Base-by-base conservation (phyloP, 2,888 invertebrate genomes). In the Atherix ibis region DNA sequence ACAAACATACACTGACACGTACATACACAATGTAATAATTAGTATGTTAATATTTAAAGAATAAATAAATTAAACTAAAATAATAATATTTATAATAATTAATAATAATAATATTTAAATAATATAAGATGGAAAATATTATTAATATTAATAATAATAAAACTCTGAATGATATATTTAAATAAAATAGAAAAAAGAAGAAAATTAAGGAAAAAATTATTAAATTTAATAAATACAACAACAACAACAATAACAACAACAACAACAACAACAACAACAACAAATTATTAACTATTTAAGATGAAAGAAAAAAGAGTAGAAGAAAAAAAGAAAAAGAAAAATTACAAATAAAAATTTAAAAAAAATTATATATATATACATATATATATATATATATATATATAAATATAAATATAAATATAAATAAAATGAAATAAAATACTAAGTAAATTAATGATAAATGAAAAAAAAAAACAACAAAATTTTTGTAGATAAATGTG, bases 401-500 rank as follows among this genome's bases (percentile, higher is more conserved):
- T 12, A 13, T 17, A 22, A 13, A 19, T 18, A 15, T 13, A 31
- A 31, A 30, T 8, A 31, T 9, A 31, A 12, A 22, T 19, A 22
- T 12, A 8, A n/a, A 31, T 19, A 31, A 22, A 32, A n/a, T 2
- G 15, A 12, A 32, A 32, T 15, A 24, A 24, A 32, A 18, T n/a
- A 3, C 16, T 15, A 6, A 32, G 15, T 9, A 30, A 15, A 33
- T 22, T 22, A 22, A 22, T 22, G 22, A 22, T 22, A 8, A 22
- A 10, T 8, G 22, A 22, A 29, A 32, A 32, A 25, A 36, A 31
- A 34, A 17, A 26, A 33, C 35, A 40, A 35, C 30, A 35, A 32
- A 41, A 41, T 39, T 41, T 41, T 41, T 41, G 41, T 41, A 41
- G 41, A 41, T 41, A 41, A 41, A 35, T 41, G 41, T 41, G 39